Base-by-base conservation (phyloP, 2,888 invertebrate genomes). In the Ectemnius lituratus region DNA sequence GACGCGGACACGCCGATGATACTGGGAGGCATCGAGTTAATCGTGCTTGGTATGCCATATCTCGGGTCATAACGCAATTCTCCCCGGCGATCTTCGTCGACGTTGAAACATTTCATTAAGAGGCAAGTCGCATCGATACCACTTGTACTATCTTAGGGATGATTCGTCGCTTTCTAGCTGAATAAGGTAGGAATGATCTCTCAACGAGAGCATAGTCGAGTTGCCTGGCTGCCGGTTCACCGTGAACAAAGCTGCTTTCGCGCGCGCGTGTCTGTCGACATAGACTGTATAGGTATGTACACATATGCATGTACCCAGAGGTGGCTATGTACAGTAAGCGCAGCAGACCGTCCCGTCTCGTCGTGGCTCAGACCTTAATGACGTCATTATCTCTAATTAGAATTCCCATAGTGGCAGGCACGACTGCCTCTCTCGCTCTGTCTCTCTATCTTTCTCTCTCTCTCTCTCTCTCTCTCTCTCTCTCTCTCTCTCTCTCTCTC, bases 351-450 rank as follows among this genome's bases (percentile, higher is more conserved):
- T 85, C 82, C 79, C 84, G 88, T 88, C 86, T 88, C 85, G 86
- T 87, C 87, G 86, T 85, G 81, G 84, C 84, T 84, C 85, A 87
- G 88, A 88, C 88, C 84, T 84, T 87, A 88, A 88, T 89, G 88
- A 87, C 88, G 87, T 89, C 86, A 87, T 88, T 88, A 89, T 85
- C 81, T 84, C 85, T 87, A 88, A 89, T 89, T 88, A 88, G 87
- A 86, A 87, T 87, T 86, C 85, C 80, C 84, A 84, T 80, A 73
- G 83, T 79, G 73, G 77, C 70, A 73, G 62, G 37, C 5, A 11
- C 70, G 71, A 13, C 52, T 52, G 14, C 5, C 3, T 37, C 37
- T 52, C 52, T 37, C 37, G 4, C 37, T 2, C 37, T 37, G n/a
- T n/a, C n/a, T n/a, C n/a, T n/a, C n/a, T n/a, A n/a, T n/a, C n/a